Evolutionary conservation across 2,113 vertebrate genomes (phyloP), one percentile per base, ranked within the genome.

Genomic region (Microcebus lehilahytsara): DNA sequence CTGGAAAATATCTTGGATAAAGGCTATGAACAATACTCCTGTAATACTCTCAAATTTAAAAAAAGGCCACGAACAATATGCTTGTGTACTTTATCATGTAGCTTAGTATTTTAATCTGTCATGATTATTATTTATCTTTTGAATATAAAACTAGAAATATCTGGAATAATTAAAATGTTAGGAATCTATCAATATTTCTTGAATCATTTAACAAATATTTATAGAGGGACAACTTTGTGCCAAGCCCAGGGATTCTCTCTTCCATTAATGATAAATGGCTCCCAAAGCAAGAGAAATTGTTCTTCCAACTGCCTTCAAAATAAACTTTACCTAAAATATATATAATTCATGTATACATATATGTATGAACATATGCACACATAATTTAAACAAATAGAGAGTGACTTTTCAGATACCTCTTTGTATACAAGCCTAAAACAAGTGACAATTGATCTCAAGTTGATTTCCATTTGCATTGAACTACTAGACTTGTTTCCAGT

Each of bases 381-480:
- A 34, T 49, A 88, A 32, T 90, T 88, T 77, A 78, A 95, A 67
- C 58, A 79, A 89, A 95, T 32, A 91, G 40, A 85, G 72, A 60
- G 17, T 78, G 40, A 75, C 0, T 49, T 78, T 92, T 91, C 66
- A 77, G 5, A 10, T 86, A n/a, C 25, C 56, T 53, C 71, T 81
- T 90, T 64, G 42, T 91, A 71, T 92, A 9, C 2, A 80, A 94
- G 17, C 71, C 79, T 92, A 81, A 88, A 80, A n/a, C 27, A 95
- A 84, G 72, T n/a, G 64, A 66, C 89, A 81, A 49, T 53, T 85
- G 75, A 85, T 85, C 91, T 60, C 79, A 89, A 72, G 71, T 92
- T 85, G 92, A 94, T 94, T 97, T 95, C 74, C 93, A 53, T 89
- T 95, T 96, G 78, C 71, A 67, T 86, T 56, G 72, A 91, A 97